Percentiles rank a stretch among this genome's conserved stretches.
Conservation (phyloP, 1,140 invertebrate genomes). For the Dryas iulia region DNA sequence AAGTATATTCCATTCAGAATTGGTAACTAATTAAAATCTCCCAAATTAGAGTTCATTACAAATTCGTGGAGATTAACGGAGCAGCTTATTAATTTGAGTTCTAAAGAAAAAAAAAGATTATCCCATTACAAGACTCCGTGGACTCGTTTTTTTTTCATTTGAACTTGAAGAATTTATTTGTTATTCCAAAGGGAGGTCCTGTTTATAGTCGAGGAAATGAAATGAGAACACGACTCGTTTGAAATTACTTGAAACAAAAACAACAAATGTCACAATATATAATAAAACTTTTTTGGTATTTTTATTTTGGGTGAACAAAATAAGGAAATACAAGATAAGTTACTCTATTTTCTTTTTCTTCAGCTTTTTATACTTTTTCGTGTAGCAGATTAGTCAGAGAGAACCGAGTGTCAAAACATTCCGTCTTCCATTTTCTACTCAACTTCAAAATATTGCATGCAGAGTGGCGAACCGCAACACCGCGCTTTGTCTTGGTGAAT, state of each 20-base stretch:
- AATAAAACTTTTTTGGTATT: background rate
- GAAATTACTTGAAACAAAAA: background rate
- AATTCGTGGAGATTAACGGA: slow-evolving; percentile 35
- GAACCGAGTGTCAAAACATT: too few relatives aligned
- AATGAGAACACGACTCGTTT: background rate
- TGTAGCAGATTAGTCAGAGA: too few relatives aligned
- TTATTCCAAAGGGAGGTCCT: background rate
- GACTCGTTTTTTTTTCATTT: slow-evolving; percentile 22
- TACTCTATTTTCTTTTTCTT: background rate
- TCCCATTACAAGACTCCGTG: slow-evolving; percentile 25
- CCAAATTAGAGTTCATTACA: background rate
- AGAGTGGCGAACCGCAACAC: too few relatives aligned
- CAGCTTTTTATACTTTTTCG: too few relatives aligned
- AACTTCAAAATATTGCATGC: too few relatives aligned
- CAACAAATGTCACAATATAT: background rate
- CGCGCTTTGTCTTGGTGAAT: too few relatives aligned
- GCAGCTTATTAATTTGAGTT: slow-evolving; percentile 23
- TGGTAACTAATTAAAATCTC: too few relatives aligned
- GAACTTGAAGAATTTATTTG: background rate
- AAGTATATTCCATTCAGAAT: too few relatives aligned
- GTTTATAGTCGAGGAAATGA: background rate
- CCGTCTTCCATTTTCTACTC: too few relatives aligned
- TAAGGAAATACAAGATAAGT: too few relatives aligned
- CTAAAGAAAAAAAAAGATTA: slow-evolving; percentile 29
- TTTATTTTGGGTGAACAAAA: background rate